Conservation (phyloP, 2,113 vertebrate genomes). For the Sylvietta virens region DNA sequence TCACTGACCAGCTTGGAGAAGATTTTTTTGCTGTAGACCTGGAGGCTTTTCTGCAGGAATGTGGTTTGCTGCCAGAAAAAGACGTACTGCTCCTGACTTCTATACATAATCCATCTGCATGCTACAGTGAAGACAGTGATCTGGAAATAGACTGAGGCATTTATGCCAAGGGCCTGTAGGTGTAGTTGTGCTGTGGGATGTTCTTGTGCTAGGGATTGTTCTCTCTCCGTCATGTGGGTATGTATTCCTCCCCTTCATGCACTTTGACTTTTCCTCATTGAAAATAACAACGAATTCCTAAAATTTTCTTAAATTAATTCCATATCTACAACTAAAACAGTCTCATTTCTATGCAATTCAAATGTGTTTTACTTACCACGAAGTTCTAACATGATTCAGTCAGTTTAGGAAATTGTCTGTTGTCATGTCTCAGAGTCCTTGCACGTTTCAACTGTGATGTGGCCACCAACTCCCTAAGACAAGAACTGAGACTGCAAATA, state of each 20-base stretch:
- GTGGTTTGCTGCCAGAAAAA: conserved; percentile 92
- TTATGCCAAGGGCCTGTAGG: neutral
- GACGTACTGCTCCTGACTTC: conserved; percentile 71
- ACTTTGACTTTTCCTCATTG: conserved; percentile 21
- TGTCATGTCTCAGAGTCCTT: neutral
- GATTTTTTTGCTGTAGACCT: conserved; percentile 97
- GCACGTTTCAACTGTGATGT: neutral
- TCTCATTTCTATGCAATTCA: neutral
- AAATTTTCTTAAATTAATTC: conserved; percentile 35
- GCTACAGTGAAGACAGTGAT: conserved; percentile 89
- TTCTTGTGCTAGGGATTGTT: conserved; percentile 7
- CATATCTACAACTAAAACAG: neutral
- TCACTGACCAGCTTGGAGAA: conserved; percentile 95
- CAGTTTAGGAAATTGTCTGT: neutral
- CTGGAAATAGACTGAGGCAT: conserved; percentile 89
- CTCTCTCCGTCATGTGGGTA: neutral
- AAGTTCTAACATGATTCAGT: neutral
- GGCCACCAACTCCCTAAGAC: neutral
- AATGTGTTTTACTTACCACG: neutral
- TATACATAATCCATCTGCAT: conserved; percentile 76
- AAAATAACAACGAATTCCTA: conserved; percentile 5
- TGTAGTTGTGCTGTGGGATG: neutral
- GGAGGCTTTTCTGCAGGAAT: conserved; percentile 93
- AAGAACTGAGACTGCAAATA: neutral
- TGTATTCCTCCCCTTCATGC: neutral